A percentile compares a stretch with the other conserved stretches of the same genome.
These are phyloP conservation scores for Palythoa heliodiscus DNA, from an alignment of 92 coral and sea anemone species.

Conservation along the genomic window DNA sequence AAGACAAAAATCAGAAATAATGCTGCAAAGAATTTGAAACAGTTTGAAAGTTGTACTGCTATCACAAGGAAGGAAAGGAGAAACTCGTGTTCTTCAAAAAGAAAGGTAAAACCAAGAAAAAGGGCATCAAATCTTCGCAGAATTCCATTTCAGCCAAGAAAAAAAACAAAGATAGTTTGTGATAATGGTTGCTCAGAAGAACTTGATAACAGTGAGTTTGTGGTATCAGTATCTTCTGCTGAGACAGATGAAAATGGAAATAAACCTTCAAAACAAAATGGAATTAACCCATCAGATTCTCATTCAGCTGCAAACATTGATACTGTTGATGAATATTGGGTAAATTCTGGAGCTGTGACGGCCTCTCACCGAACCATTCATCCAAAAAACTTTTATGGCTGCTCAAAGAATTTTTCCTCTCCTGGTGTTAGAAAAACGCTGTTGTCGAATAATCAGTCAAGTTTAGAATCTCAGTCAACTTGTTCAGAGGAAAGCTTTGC, in stretches of 20 bases:
- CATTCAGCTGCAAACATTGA: not conserved
- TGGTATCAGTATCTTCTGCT: not conserved
- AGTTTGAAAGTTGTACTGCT: constrained; percentile 15
- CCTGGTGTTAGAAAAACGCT: not conserved
- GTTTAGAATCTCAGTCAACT: constrained; percentile 51
- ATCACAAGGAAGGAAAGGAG: not conserved
- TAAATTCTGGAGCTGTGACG: not conserved
- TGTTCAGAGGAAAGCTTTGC: constrained; percentile 67
- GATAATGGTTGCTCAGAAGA: not conserved
- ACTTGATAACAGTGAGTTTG: not conserved
- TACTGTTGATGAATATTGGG: not conserved
- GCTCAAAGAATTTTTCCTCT: not conserved
- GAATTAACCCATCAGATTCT: not conserved
- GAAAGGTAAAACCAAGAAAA: not conserved
- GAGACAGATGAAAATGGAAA: constrained; percentile 9
- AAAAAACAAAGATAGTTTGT: not conserved
- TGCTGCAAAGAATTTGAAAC: constrained; percentile 1
- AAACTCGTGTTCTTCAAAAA: constrained; percentile 4
- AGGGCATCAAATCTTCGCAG: not conserved
- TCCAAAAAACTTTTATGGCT: constrained; percentile 27
- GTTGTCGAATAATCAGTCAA: not conserved
- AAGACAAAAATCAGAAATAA: constrained; percentile 4
- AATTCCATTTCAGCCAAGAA: not conserved
- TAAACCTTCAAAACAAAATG: not conserved
- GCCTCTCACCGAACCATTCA: constrained; percentile 5